These are phyloP conservation scores for Neotoxoptera formosana DNA, from an alignment of 1,140 invertebrate genomes.

Conservation along the genomic window DNA sequence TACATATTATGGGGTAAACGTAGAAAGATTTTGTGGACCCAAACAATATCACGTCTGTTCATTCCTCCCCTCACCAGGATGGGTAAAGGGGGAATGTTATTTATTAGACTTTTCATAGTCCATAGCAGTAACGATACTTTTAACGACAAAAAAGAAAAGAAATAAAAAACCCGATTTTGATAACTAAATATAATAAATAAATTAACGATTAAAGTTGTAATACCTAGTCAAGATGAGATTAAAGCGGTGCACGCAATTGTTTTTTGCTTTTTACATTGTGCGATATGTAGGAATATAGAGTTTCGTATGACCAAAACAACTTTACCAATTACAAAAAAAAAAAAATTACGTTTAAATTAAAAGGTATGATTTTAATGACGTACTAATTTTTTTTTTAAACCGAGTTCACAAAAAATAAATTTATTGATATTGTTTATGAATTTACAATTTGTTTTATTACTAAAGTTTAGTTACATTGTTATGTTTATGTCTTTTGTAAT, in stretches of 20 bases:
- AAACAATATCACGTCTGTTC: background rate
- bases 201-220: slow-evolving; percentile 28
- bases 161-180: background rate
- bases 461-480: background rate
- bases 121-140: background rate
- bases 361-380: background rate
- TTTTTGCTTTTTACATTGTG: background rate
- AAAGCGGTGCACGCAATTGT: background rate
- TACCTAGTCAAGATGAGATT: background rate
- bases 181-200: slow-evolving; percentile 38
- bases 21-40: background rate
- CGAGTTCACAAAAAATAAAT: background rate
- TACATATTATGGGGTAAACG: background rate
- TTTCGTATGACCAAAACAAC: background rate
- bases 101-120: background rate
- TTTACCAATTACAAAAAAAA: background rate
- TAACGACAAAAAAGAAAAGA: background rate
- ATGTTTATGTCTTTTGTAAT: background rate
- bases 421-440: background rate
- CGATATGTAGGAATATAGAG: background rate
- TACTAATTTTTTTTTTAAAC: background rate
- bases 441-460: background rate
- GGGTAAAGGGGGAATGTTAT: background rate
- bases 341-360: background rate
- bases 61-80: no score